A percentile compares a stretch with the other conserved stretches of the same genome.
phyloP scores from a whole-genome alignment of 1,140 invertebrate species.

The Drosophila bocki region DNA sequence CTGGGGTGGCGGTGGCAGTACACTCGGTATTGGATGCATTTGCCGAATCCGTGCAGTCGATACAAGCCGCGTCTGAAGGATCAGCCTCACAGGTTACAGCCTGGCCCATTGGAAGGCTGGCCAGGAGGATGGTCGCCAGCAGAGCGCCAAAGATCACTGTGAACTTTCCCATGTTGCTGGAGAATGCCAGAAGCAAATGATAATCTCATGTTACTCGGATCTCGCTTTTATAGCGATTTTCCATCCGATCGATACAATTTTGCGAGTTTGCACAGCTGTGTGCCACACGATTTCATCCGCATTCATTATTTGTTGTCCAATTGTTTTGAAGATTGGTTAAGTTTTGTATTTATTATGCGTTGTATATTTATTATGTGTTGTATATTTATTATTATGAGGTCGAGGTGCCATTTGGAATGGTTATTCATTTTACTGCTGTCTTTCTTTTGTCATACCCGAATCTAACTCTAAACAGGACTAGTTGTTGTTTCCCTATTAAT shows the following conservation, averaged over 20 bases:
- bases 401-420: not conserved
- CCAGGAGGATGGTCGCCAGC: constrained; percentile 14
- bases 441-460: too few species aligned
- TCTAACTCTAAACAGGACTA: not conserved
- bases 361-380: not conserved
- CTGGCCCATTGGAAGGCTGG: not conserved
- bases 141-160: constrained; percentile 2
- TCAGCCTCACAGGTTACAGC: constrained; percentile 3
- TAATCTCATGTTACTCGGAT: not conserved
- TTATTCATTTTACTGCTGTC: not conserved
- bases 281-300: not conserved
- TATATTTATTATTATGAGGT: not conserved
- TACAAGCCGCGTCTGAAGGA: not conserved
- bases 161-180: constrained; percentile 15
- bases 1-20: not conserved
- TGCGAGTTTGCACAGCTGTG: constrained; percentile 1
- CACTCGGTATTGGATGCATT: not conserved
- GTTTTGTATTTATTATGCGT: not conserved
- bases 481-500: not conserved
- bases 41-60: not conserved
- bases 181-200: constrained; percentile 1
- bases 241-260: not conserved
- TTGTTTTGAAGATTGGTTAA: not conserved
- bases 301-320: not conserved
- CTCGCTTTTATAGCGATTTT: not conserved